Percentiles rank a stretch among this genome's conserved stretches.
phyloP scores from a whole-genome alignment of 2,888 invertebrate species.

The Hydrotaea diabolus region DNA sequence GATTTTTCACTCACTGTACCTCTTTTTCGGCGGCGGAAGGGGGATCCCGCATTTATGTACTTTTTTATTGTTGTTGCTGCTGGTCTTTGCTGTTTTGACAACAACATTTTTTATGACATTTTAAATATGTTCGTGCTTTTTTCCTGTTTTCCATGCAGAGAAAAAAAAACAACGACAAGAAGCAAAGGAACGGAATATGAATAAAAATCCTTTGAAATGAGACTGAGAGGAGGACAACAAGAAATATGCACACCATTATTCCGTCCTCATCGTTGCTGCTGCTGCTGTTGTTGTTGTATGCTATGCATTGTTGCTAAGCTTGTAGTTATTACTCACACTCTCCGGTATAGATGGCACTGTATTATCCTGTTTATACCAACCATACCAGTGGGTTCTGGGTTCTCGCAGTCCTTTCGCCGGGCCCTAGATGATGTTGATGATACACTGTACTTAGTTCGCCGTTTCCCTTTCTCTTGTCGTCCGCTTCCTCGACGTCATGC shows the following conservation, averaged over 20 bases:
- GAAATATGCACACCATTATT: slow-evolving; percentile 62
- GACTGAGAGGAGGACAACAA: slow-evolving; percentile 17
- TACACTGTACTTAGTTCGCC: slow-evolving; percentile 46
- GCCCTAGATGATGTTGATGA: slow-evolving; percentile 15
- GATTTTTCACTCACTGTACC: slow-evolving; percentile 8
- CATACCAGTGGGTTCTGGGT: neutral
- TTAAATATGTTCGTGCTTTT: slow-evolving; percentile 58
- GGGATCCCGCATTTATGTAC: neutral
- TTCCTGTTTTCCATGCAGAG: slow-evolving; percentile 40
- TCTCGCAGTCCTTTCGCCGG: slow-evolving; percentile 24
- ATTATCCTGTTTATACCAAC: neutral
- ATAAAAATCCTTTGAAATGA: slow-evolving; percentile 55
- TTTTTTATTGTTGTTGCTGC: neutral
- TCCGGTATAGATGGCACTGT: neutral
- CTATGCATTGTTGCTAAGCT: slow-evolving; percentile 64
- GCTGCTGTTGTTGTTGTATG: slow-evolving; percentile 14
- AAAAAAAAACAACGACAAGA: slow-evolving; percentile 32
- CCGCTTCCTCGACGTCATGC: slow-evolving; percentile 67
- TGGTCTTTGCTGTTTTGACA: slow-evolving; percentile 47
- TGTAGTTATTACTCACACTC: slow-evolving; percentile 65
- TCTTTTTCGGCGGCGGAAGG: slow-evolving; percentile 7
- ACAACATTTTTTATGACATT: slow-evolving; percentile 53
- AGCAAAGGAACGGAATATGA: slow-evolving; percentile 1
- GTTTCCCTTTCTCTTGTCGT: slow-evolving; percentile 22
- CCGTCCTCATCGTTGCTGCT: neutral